Evolutionary conservation across 2,888 invertebrate genomes (phyloP).

Genomic region (Oxystoma pomonae): DNA sequence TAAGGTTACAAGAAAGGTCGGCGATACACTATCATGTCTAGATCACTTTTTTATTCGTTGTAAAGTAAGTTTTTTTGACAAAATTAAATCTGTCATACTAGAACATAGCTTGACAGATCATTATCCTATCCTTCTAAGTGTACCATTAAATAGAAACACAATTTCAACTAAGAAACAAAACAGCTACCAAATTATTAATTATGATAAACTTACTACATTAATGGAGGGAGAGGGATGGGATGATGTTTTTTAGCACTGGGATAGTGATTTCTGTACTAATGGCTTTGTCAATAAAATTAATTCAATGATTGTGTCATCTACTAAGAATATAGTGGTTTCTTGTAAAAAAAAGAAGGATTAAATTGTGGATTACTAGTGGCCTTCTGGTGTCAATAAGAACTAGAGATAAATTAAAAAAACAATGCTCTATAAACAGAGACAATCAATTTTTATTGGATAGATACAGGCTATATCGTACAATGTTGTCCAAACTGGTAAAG

Average conservation of each 20-base stretch:
- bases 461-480: not conserved
- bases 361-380: not conserved
- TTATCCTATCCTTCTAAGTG: not conserved
- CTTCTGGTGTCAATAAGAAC: not conserved
- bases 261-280: not conserved
- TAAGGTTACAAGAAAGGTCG: no score
- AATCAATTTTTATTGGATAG: not conserved
- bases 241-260: not conserved
- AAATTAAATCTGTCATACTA: not conserved
- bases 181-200: not conserved
- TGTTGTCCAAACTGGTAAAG: not conserved
- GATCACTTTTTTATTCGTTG: not conserved
- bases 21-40: no score
- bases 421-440: not conserved
- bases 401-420: not conserved
- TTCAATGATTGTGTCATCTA: not conserved
- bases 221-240: not conserved
- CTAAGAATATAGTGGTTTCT: not conserved
- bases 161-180: not conserved
- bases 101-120: not conserved
- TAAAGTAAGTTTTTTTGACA: not conserved
- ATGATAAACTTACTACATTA: not conserved
- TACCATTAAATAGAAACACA: not conserved
- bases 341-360: not conserved
- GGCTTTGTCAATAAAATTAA: not conserved